Evolutionary conservation across 1,140 invertebrate genomes (phyloP), one percentile per base, ranked within the genome.

Genomic region (Lordiphosa clarofinis): DNA sequence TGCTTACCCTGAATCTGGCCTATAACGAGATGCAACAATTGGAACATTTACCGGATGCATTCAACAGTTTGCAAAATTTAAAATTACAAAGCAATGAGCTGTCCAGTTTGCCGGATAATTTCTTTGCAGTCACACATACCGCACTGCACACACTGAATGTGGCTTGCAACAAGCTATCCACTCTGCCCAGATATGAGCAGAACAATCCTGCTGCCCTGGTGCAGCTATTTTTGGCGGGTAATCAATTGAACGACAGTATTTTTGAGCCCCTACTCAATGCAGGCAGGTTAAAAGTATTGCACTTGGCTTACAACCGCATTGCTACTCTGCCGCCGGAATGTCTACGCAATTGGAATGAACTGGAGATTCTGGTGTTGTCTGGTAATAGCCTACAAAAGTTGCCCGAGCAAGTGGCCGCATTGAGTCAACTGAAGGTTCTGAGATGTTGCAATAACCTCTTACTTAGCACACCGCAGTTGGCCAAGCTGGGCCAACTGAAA

Each of bases 361-460:
- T 96, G 60, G 94, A 96, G 90, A 95, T 96, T 87, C 87, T 96
- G 6, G 93, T 96, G 1, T 68, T 96, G 10, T 96, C 95, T 8
- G 95, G 95, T 19, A 97, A 97, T 87, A 92, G 93, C 88, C 90
- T 97, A 49, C 91, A 93, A 40, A 92, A 92, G 71, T 90, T 97
- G 37, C 95, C 96, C 1, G 93, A 95, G 58, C 93, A 94, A 82
- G 92, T 96, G 46, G 92, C 93, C 11, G 91, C 92, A 61, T 88
- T 96, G 39, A 91, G 91, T 58, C 93, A 95, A 71, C 90, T 96
- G 7, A 91, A 91, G 68, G 92, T 96, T 40, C 90, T 97, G 31
- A 91, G 95, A 72, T 93, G 96, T 10, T 95, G 96, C 88, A 96
- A 95, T 2, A 96, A 96, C 89, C 90, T 93, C 59, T 90, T 97